A percentile compares a stretch with the other conserved stretches of the same genome.
phyloP scores from a whole-genome alignment of 1,140 invertebrate species.

The Chrysomallon squamiferum region DNA sequence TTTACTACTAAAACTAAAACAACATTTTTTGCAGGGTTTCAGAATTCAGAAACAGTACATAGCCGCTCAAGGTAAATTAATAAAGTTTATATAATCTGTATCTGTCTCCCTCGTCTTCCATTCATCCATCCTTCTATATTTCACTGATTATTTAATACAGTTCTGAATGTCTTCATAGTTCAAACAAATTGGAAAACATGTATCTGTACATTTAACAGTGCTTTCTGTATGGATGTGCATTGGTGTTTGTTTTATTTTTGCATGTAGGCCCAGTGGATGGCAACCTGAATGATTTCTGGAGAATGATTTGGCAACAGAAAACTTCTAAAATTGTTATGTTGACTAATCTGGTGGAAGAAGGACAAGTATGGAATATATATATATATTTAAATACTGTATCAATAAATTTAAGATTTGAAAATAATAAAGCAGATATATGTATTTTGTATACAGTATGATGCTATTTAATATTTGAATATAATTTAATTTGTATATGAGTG shows the following conservation, averaged over 20 bases:
- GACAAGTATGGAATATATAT: slow-evolving; percentile 20
- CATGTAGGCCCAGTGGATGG: slow-evolving; percentile 18
- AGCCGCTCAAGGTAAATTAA: slow-evolving; percentile 5
- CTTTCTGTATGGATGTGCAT: background rate
- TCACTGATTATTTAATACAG: background rate
- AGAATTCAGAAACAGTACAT: background rate
- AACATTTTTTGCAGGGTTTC: slow-evolving; percentile 1
- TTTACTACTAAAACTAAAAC: background rate
- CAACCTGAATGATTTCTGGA: slow-evolving; percentile 48
- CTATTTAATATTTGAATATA: too few species aligned
- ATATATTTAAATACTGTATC: too few species aligned
- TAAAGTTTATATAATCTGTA: background rate
- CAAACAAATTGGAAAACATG: background rate
- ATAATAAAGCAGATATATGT: too few species aligned
- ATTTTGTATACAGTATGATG: too few species aligned
- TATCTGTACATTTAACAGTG: background rate
- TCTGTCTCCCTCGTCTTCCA: background rate
- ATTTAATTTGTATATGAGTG: too few species aligned
- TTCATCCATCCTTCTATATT: background rate
- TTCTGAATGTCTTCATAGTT: background rate
- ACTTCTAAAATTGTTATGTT: slow-evolving; percentile 48
- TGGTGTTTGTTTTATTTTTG: background rate
- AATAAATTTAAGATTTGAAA: too few species aligned
- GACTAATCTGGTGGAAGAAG: slow-evolving; percentile 43
- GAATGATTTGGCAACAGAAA: slow-evolving; percentile 54